Conservation (phyloP, 2,888 invertebrate species). For the Beris chalybata region DNA sequence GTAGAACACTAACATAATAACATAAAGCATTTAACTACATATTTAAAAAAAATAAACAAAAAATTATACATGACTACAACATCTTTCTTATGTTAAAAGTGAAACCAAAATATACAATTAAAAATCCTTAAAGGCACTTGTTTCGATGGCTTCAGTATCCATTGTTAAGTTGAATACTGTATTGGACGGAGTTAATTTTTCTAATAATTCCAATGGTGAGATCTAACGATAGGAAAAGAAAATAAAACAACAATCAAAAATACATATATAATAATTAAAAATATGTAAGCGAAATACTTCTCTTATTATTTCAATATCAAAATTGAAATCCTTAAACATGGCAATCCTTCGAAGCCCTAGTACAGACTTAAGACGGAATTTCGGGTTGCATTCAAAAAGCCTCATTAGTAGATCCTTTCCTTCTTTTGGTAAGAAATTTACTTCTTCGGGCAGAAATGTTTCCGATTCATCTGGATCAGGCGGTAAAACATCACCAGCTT, state of each 20-base stretch:
- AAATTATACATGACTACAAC: too few species aligned
- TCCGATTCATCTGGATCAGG: not conserved
- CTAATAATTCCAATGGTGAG: slow-evolving; percentile 44
- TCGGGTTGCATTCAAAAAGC: slow-evolving; percentile 46
- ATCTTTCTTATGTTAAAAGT: too few species aligned
- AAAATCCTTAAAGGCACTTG: slow-evolving; percentile 19
- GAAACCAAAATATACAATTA: not conserved
- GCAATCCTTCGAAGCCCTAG: slow-evolving; percentile 50
- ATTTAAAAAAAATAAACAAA: too few species aligned
- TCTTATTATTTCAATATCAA: slow-evolving; percentile 45
- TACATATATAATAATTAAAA: not conserved
- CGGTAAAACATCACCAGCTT: not conserved
- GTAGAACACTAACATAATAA: too few species aligned
- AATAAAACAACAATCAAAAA: not conserved
- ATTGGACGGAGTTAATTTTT: slow-evolving; percentile 40
- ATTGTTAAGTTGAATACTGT: slow-evolving; percentile 24
- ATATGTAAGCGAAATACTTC: slow-evolving; percentile 40
- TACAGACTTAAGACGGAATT: slow-evolving; percentile 48
- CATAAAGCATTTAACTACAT: too few species aligned
- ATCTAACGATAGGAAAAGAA: slow-evolving; percentile 40
- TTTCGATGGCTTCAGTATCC: slow-evolving; percentile 18
- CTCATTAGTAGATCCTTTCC: slow-evolving; percentile 48
- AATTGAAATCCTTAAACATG: slow-evolving; percentile 48
- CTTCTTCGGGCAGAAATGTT: slow-evolving; percentile 45
- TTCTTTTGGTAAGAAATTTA: slow-evolving; percentile 43